Evolutionary conservation across 2,888 invertebrate genomes (phyloP), one percentile per base, ranked within the genome.

Genomic region (Stenodema calcarata): DNA sequence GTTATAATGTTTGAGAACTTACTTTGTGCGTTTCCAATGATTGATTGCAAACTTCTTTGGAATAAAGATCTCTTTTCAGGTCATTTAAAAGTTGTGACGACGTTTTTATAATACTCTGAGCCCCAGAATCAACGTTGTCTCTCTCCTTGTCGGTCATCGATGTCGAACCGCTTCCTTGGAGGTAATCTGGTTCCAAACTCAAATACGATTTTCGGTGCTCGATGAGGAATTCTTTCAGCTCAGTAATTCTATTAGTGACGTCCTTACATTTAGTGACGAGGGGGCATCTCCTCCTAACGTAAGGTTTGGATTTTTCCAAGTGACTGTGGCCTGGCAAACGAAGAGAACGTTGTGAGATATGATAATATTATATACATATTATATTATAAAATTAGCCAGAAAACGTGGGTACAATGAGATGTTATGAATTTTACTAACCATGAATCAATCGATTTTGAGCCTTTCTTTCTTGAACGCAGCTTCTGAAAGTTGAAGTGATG

Each of bases 121-220:
- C 96, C 84, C 95, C 96, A 0, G 93, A 92, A 90, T 98, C 98
- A 89, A 98, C 96, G 90, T 97, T 94, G 90, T 98, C 96, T 78
- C 97, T 93, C 90, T 98, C 97, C 0, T 93, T 92, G 90, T 98
- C 97, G 0, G 95, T 94, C 96, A 98, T 96, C 76, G 92, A 92
- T 16, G 94, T 93, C 86, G 91, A 88, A 94, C 94, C 35, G 94
- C 93, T 35, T 95, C 91, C 44, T 42, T 86, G 41, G 9, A 87
- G 54, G 69, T 83, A 84, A 90, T 94, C 94, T 90, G 94, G 95
- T 0, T 28, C 62, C 88, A 96, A 95, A 91, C 96, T 96, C 90
- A 98, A 93, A 91, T 98, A 98, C 27, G 96, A 95, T 88, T 95
- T 94, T 88, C 96, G 94, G 91, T 97, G 96, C 89, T 97, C 95